These are phyloP conservation scores for Oeneis ivallda DNA, from an alignment of 2,888 invertebrate genomes.

Conservation along the genomic window DNA sequence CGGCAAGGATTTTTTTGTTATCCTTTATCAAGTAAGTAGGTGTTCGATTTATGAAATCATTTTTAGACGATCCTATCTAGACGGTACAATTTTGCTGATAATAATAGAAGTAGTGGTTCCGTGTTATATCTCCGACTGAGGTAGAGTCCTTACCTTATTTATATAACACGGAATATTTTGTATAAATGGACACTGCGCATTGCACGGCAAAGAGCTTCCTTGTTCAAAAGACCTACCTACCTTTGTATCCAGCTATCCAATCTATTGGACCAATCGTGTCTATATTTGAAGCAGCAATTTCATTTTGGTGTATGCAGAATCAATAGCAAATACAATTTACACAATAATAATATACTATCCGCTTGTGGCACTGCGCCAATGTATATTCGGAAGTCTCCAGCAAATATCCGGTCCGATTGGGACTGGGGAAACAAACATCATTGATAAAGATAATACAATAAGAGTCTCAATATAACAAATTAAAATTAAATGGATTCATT, in stretches of 20 bases:
- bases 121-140: too few relatives aligned
- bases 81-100: too few relatives aligned
- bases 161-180: too few relatives aligned
- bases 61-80: too few relatives aligned
- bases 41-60: too few relatives aligned
- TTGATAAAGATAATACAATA: background rate
- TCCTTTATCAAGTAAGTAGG: too few relatives aligned
- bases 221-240: background rate
- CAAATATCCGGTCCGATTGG: background rate
- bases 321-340: constrained; percentile 15
- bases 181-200: too few relatives aligned
- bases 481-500: background rate
- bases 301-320: constrained; percentile 7
- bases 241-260: background rate
- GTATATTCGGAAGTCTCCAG: constrained; percentile 10
- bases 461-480: background rate
- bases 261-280: background rate
- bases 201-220: background rate
- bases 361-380: constrained; percentile 18
- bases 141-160: too few relatives aligned
- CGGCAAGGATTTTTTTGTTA: too few relatives aligned
- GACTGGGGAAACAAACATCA: background rate
- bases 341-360: constrained; percentile 17
- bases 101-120: too few relatives aligned
- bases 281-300: constrained; percentile 3